A percentile compares a stretch with the other conserved stretches of the same genome.
Evolutionary conservation across 2,888 invertebrate species (phyloP).

Genomic region (Aromia moschata): DNA sequence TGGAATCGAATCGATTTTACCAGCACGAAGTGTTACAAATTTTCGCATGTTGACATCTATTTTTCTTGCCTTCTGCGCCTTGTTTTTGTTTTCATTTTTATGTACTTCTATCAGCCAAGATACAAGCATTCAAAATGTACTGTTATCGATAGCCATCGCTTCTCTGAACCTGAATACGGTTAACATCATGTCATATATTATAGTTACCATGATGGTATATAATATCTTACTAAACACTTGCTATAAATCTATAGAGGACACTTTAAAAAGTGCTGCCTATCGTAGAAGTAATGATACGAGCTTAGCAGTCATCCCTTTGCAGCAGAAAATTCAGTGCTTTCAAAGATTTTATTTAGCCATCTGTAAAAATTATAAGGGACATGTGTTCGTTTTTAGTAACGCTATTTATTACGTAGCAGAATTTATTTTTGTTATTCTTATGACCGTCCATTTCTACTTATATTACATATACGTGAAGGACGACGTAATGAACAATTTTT

Average conservation of each 20-base stretch:
- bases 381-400: slow-evolving; percentile 3
- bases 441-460: not conserved
- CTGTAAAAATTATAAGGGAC: slow-evolving; percentile 12
- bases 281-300: not conserved
- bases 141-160: not conserved
- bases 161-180: not conserved
- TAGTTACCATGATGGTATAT: not conserved
- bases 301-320: not conserved
- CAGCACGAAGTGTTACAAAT: not conserved
- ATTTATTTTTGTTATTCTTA: not conserved
- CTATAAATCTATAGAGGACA: not conserved
- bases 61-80: not conserved
- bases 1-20: not conserved
- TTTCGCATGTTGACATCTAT: not conserved
- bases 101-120: not conserved
- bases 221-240: not conserved
- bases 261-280: not conserved
- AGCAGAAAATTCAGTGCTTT: not conserved
- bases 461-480: not conserved
- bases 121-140: not conserved
- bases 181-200: not conserved
- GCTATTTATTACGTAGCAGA: not conserved
- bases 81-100: not conserved
- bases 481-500: not conserved
- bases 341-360: slow-evolving; percentile 18